These are phyloP conservation scores for Andrena dorsata DNA, from an alignment of 2,888 invertebrate species.

Conservation along the genomic window DNA sequence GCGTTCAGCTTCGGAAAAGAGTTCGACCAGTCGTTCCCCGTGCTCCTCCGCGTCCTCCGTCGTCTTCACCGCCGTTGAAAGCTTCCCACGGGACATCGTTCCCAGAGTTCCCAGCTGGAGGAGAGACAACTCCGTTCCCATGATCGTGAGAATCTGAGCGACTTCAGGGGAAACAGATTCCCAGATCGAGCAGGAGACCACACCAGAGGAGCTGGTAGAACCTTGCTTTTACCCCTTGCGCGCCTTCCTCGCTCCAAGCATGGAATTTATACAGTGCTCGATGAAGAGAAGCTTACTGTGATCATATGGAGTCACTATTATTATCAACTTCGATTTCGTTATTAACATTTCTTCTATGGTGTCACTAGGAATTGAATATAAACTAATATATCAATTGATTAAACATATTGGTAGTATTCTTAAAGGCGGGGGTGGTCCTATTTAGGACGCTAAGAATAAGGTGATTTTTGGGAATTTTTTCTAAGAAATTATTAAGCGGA, in stretches of 20 bases:
- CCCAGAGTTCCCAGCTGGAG: conserved; percentile 47
- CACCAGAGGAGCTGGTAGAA: conserved; percentile 70
- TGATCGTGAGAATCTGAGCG: conserved; percentile 81
- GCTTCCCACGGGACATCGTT: conserved; percentile 71
- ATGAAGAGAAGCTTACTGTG: too few relatives aligned
- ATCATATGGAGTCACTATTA: too few relatives aligned
- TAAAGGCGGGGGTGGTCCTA: too few relatives aligned
- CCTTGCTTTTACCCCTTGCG: conserved; percentile 56
- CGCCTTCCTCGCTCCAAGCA: conserved; percentile 50
- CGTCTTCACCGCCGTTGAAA: conserved; percentile 27
- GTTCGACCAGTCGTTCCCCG: conserved; percentile 53
- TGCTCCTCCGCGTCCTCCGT: conserved; percentile 2
- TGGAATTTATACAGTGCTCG: neutral
- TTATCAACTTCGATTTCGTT: too few relatives aligned
- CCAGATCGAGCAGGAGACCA: conserved; percentile 82
- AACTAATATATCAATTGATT: too few relatives aligned
- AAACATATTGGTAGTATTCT: too few relatives aligned
- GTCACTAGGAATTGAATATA: too few relatives aligned
- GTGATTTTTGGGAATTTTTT: too few relatives aligned
- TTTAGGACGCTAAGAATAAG: too few relatives aligned
- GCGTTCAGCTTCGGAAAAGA: conserved; percentile 76
- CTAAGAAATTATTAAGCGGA: too few relatives aligned
- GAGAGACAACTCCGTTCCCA: conserved; percentile 40
- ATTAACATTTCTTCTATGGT: too few relatives aligned
- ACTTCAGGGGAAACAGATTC: conserved; percentile 83